Conservation (phyloP, 2,888 invertebrate species). For the Drosophila rubida region DNA sequence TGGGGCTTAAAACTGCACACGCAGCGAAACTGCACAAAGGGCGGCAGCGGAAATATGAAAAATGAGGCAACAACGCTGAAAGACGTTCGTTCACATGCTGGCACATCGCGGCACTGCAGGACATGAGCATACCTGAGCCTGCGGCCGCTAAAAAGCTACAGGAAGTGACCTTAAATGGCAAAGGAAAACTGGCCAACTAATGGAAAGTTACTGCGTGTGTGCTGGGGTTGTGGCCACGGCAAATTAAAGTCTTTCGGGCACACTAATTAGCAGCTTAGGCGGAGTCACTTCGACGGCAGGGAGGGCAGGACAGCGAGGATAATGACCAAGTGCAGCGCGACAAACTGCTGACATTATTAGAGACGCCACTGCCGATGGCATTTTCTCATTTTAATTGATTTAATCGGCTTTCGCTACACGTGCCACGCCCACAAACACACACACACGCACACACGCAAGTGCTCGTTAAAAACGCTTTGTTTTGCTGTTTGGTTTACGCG, state of each 20-base stretch:
- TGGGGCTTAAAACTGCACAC: conserved; percentile 68
- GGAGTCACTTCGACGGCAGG: not conserved
- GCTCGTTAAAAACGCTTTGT: conserved; percentile 71
- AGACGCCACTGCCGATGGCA: conserved; percentile 44
- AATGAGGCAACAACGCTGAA: conserved; percentile 46
- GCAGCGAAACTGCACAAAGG: no score
- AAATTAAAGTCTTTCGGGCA: conserved; percentile 43
- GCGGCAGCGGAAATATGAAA: conserved; percentile 60
- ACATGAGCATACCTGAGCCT: conserved; percentile 11
- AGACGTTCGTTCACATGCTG: conserved; percentile 11
- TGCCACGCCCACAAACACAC: conserved; percentile 12
- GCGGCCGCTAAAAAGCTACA: conserved; percentile 4
- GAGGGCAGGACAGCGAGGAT: conserved; percentile 15
- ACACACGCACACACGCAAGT: conserved; percentile 14
- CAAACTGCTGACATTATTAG: conserved; percentile 56
- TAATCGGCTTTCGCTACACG: conserved; percentile 65
- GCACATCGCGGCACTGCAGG: no score
- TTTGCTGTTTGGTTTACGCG: conserved; percentile 30
- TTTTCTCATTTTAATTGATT: conserved; percentile 76
- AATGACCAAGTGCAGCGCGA: conserved; percentile 59
- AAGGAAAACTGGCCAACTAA: conserved; percentile 1
- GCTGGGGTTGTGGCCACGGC: conserved; percentile 10
- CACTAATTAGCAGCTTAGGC: conserved; percentile 63
- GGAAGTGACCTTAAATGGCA: conserved; percentile 16
- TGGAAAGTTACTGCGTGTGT: not conserved